Conservation (phyloP, 2,113 vertebrate genomes). For the Corythaeola cristata region DNA sequence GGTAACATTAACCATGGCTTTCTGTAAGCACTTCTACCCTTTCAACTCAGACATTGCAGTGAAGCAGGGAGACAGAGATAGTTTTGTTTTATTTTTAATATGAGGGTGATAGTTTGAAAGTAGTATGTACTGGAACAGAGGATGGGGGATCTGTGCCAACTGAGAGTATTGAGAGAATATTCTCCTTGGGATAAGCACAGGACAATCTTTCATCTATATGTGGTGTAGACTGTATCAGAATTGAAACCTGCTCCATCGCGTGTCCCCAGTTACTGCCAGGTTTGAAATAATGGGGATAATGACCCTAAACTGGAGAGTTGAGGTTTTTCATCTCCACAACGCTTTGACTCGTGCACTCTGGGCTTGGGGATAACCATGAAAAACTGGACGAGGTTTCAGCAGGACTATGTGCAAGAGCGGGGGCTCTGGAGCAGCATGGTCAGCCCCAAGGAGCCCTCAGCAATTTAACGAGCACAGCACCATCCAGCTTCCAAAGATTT, state of each 20-base stretch:
- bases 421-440: neutral
- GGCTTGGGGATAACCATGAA: neutral
- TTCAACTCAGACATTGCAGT: neutral
- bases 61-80: neutral
- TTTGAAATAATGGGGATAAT: neutral
- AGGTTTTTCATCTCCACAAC: neutral
- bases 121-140: neutral
- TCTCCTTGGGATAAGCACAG: neutral
- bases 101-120: neutral
- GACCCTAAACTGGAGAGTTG: neutral
- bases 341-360: accelerated
- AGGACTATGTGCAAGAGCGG: neutral
- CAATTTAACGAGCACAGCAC: accelerated
- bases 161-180: neutral
- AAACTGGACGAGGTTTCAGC: neutral
- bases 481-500: neutral
- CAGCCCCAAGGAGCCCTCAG: neutral
- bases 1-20: slow-evolving; percentile 36
- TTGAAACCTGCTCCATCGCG: neutral
- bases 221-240: neutral
- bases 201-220: neutral
- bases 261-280: neutral
- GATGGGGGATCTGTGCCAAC: neutral
- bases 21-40: slow-evolving; percentile 2
- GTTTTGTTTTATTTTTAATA: neutral